These are phyloP conservation scores for Muntiacus reevesi DNA, from an alignment of 2,113 vertebrate genomes.

Conservation along the genomic window DNA sequence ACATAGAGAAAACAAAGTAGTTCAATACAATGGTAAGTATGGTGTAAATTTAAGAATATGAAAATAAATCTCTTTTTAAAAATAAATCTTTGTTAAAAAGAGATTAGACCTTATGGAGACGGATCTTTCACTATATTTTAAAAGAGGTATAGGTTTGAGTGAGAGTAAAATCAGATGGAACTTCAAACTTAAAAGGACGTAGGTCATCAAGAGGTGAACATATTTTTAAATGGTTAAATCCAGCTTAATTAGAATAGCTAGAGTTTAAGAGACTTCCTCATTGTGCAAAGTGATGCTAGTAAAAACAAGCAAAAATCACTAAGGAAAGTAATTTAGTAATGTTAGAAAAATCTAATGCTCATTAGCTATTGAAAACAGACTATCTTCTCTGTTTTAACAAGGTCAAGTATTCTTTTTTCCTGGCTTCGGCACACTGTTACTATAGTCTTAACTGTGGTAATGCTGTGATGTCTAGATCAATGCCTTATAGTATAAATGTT, in stretches of 20 bases:
- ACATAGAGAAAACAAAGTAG: constrained; percentile 30
- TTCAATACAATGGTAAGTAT: constrained; percentile 35
- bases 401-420: not conserved
- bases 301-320: not conserved
- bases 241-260: not conserved
- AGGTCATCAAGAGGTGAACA: not conserved
- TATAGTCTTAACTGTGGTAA: not conserved
- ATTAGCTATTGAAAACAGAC: not conserved
- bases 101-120: not conserved
- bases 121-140: not conserved
- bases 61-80: not conserved
- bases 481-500: not conserved
- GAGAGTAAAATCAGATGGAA: not conserved
- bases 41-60: constrained; percentile 14
- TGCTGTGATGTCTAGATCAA: not conserved
- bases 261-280: not conserved
- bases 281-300: not conserved
- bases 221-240: constrained; percentile 16
- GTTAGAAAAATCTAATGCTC: not conserved
- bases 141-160: not conserved
- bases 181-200: not conserved
- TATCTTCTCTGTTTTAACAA: not conserved
- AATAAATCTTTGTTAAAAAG: constrained; percentile 1
- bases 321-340: not conserved
- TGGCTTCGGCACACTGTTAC: not conserved